Conservation (phyloP, 1,140 invertebrate genomes). For the Hypothenemus hampei region DNA sequence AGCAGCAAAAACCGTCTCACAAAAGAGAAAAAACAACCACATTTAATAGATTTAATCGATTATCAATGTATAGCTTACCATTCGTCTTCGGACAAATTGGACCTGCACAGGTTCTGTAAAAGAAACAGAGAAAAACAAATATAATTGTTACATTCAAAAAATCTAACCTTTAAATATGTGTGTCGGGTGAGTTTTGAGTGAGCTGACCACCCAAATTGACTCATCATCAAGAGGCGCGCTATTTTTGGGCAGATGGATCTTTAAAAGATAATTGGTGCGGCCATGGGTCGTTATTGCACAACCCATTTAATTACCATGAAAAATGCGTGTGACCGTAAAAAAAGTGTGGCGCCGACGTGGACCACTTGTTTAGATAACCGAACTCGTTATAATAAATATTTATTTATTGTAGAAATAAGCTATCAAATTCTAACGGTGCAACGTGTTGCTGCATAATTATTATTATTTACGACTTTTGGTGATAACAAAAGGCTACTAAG, state of each 20-base stretch:
- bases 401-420: conserved; percentile 20
- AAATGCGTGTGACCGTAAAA: conserved; percentile 21
- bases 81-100: conserved; percentile 6
- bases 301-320: conserved; percentile 25
- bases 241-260: conserved; percentile 24
- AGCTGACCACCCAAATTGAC: conserved; percentile 20
- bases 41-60: no score
- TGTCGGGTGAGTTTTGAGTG: background rate
- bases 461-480: no score
- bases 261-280: conserved; percentile 19
- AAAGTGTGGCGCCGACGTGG: conserved; percentile 21
- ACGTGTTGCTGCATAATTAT: no score
- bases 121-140: conserved; percentile 8
- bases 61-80: no score
- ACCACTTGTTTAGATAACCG: conserved; percentile 23
- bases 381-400: conserved; percentile 23
- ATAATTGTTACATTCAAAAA: background rate
- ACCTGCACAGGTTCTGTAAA: conserved; percentile 3
- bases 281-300: conserved; percentile 9
- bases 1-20: background rate
- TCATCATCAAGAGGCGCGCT: conserved; percentile 10
- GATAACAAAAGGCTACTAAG: no score
- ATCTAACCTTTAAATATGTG: background rate
- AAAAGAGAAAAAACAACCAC: no score
- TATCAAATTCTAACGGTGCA: conserved; percentile 20